phyloP scores from a whole-genome alignment of 92 coral and sea anemone species.

The Parazoanthus swiftii region DNA sequence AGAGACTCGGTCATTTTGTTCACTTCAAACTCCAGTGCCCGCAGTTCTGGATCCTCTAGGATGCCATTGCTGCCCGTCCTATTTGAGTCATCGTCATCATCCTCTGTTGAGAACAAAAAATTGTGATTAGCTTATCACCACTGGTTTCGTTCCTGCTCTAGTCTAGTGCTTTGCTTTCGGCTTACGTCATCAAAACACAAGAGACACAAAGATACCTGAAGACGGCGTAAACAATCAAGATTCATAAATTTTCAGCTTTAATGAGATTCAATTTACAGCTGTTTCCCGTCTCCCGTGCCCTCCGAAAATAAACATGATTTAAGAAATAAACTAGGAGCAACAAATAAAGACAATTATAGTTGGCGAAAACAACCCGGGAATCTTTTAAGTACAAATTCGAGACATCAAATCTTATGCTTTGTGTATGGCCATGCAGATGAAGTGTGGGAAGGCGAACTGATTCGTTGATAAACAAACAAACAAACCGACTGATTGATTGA shows the following conservation, averaged over 20 bases:
- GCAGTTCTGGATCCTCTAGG: conserved; percentile 65
- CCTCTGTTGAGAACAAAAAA: conserved; percentile 8
- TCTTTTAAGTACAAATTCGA: background rate
- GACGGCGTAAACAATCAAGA: no score
- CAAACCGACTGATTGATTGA: background rate
- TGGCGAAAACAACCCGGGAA: background rate
- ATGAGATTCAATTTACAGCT: no score
- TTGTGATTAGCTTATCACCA: background rate
- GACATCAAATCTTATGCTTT: background rate
- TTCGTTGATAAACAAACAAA: background rate
- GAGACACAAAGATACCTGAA: no score
- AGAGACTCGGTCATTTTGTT: conserved; percentile 83
- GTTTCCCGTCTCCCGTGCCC: no score
- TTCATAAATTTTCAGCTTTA: no score
- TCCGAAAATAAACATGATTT: no score
- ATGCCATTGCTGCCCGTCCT: conserved; percentile 31
- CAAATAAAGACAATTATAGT: background rate
- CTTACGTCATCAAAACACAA: no score
- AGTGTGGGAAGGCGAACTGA: background rate
- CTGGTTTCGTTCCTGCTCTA: no score
- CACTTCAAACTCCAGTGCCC: conserved; percentile 77
- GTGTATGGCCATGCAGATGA: background rate
- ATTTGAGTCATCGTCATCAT: conserved; percentile 25
- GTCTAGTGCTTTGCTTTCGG: no score
- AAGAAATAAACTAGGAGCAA: background rate